Evolutionary conservation across 2,797 vertebrate genomes (phyloP), one percentile per base, ranked within the genome.

Genomic region (Tadarida brasiliensis): DNA sequence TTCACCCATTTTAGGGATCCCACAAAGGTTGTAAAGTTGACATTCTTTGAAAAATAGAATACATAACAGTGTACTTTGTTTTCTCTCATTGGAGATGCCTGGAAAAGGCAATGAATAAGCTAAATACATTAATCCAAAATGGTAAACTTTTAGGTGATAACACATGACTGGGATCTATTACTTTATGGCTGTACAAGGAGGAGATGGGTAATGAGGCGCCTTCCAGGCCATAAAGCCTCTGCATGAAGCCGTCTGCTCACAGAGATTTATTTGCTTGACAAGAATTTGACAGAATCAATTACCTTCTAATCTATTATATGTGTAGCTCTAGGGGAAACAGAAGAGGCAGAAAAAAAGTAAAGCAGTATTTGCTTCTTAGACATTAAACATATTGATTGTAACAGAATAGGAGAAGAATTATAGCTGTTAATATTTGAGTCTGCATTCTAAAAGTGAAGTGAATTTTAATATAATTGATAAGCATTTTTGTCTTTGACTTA

Each of bases 31-130:
- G 22, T 17, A 49, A 77, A 26, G 3, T 84, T 90, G 54, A 26
- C 30, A 35, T 65, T 92, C 33, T 87, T 94, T n/a, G 54, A 81
- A 63, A 90, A 90, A 47, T 14, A n/a, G 49, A 90, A 92, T 61
- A 7, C 76, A 54, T 80, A 70, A 44, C 14, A 51, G 12, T 59
- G 15, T 54, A 11, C 10, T 16, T 81, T 87, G 3, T 57, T 92
- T 90, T 67, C 15, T 39, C 12, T 78, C 51, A 33, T 39, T 70
- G 17, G 30, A 84, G 11, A 33, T 85, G 1, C 68, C 28, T 80
- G 2, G 20, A 90, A 57, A 97, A 91, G 11, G 14, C 57, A 83
- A 26, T 70, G 14, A 73, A 70, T 83, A 80, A 26, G 44, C 28
- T n/a, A 89, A 90, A 35, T 22, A 73, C 90, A 67, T 84, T 9